Evolutionary conservation across 2,888 invertebrate species (phyloP), one percentile per base, ranked within the genome.

Genomic region (Coleophora flavipennella): DNA sequence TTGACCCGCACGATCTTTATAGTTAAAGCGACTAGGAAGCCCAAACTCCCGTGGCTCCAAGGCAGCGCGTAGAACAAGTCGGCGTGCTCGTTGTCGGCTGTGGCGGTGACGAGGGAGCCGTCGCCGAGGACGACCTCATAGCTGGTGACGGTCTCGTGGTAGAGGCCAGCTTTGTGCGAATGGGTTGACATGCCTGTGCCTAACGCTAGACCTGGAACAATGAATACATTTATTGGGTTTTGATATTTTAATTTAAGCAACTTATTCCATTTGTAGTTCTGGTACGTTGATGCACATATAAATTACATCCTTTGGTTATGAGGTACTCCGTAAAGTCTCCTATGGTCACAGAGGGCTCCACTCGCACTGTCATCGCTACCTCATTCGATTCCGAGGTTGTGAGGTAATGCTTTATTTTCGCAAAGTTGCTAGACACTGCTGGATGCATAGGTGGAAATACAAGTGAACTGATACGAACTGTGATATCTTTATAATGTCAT

Each of bases 161-260:
- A 91, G 14, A 91, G 78, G 12, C 91, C 91, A 0, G 87, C 88
- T 61, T 90, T 89, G 67, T 91, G 91, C 0, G 90, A 91, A 66
- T 90, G 89, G 0, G 91, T 91, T 1, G 91, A 91, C 91, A 91
- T 91, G n/a, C 91, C 91, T 0, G 88, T 88, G 10, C 90, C 91
- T 60, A 91, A 80, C 0, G 91, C 91, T 13, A 91, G 69, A 33
- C 91, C 84, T 85, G 61, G 8, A 53, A 51, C n/a, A n/a, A n/a
- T n/a, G n/a, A n/a, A n/a, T n/a, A n/a, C n/a, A n/a, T n/a, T n/a
- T n/a, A n/a, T n/a, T n/a, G n/a, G n/a, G n/a, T n/a, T n/a, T n/a
- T n/a, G n/a, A n/a, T n/a, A n/a, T n/a, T n/a, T n/a, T n/a, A n/a
- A n/a, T n/a, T n/a, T n/a, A n/a, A n/a, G n/a, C n/a, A n/a, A n/a